phyloP scores from a whole-genome alignment of 1,140 invertebrate genomes.

The Macrosteles quadrilineatus region DNA sequence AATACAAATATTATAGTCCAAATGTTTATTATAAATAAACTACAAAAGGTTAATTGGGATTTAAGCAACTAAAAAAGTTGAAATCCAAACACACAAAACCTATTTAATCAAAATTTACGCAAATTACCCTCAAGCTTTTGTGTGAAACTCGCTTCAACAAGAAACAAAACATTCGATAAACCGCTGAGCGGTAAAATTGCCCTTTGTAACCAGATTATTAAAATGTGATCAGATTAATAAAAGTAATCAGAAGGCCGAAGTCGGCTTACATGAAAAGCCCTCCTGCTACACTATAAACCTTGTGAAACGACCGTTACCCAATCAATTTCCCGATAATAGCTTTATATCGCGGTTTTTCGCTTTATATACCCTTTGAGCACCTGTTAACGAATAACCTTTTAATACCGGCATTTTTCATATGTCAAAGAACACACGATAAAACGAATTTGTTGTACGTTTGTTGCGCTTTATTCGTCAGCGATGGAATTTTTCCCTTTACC shows the following conservation, averaged over 20 bases:
- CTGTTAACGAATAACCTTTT: constrained; percentile 19
- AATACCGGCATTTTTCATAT: constrained; percentile 14
- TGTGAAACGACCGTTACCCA: constrained; percentile 15
- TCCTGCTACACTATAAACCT: too few species aligned
- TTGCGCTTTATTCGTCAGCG: too few species aligned
- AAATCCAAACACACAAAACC: too few species aligned
- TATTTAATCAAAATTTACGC: too few species aligned
- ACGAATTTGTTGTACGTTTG: too few species aligned
- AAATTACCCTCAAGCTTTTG: too few species aligned
- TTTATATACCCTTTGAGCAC: constrained; percentile 8
- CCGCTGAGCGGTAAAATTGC: background rate
- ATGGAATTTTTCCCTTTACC: too few species aligned
- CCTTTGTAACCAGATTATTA: background rate
- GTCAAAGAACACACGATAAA: constrained; percentile 13
- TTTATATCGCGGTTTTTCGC: constrained; percentile 20
- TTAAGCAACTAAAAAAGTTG: too few species aligned
- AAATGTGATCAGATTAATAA: constrained; percentile 5
- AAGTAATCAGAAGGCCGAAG: background rate
- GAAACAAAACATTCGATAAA: background rate
- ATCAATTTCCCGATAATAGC: constrained; percentile 25
- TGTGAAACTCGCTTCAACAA: background rate
- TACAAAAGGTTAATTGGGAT: too few species aligned
- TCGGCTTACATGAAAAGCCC: too few species aligned
- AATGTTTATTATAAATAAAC: too few species aligned
- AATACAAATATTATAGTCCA: too few species aligned